Percentiles rank a stretch among this genome's conserved stretches.
Evolutionary conservation across 2,113 vertebrate genomes (phyloP).

Genomic region (Dendrocopos noguchii): DNA sequence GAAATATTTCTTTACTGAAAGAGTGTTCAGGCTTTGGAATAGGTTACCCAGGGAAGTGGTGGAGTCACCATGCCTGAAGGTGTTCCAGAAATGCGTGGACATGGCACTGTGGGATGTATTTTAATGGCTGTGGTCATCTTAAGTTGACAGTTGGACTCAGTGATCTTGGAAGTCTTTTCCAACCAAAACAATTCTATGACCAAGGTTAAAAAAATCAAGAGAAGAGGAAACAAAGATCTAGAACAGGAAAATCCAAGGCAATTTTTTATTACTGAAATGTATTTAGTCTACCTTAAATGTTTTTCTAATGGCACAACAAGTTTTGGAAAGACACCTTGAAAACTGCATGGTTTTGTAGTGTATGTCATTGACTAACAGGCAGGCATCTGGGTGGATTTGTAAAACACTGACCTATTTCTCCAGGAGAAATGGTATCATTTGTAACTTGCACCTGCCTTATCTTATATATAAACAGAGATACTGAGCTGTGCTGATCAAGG

Average conservation of each 20-base stretch:
- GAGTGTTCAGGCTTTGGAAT: too few relatives aligned
- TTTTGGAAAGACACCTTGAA: neutral
- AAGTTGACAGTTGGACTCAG: too few relatives aligned
- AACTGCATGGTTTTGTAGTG: neutral
- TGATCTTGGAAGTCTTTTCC: too few relatives aligned
- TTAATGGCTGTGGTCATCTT: too few relatives aligned
- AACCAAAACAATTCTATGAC: neutral
- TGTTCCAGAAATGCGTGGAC: too few relatives aligned
- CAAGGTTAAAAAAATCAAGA: neutral
- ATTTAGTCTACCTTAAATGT: neutral
- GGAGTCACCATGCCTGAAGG: too few relatives aligned
- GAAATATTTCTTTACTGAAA: too few relatives aligned
- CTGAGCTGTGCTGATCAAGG: neutral
- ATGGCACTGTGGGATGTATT: too few relatives aligned
- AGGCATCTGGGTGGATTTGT: neutral
- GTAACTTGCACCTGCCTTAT: neutral
- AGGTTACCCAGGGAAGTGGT: too few relatives aligned
- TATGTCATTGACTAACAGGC: accelerated
- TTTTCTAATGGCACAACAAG: neutral
- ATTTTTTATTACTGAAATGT: neutral
- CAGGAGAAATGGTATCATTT: neutral
- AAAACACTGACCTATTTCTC: neutral
- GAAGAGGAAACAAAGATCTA: neutral
- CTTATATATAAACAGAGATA: neutral
- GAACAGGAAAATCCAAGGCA: neutral